Evolutionary conservation across 2,888 invertebrate species (phyloP), one percentile per base, ranked within the genome.

Genomic region (Apodemia duryi): DNA sequence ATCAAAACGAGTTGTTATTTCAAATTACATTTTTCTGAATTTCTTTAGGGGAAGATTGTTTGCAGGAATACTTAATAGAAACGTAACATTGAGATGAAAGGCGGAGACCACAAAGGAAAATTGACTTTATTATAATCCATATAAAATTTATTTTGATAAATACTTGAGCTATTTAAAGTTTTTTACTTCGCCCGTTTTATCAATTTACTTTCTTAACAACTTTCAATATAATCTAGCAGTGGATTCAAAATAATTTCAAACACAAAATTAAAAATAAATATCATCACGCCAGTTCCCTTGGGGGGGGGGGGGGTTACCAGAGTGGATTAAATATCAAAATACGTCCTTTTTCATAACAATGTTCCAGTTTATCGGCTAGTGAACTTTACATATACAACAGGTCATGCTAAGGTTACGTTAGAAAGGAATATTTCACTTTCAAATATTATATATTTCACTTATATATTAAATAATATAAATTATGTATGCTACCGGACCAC

Each of bases 11-110:
- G 75, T 83, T 86, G 85, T 85, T 86, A 80, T 86, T 83, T 73
- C 80, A 84, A 86, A 86, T 86, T 85, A 84, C 80, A 78, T 84
- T 83, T 85, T 84, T 82, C 74, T 75, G 78, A 81, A 80, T 81
- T 77, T 78, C 77, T 77, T 79, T 75, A 75, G 77, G 79, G 78
- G 77, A 73, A 77, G 73, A 73, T 76, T 82, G 82, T 85, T 84
- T 82, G 79, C 76, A 69, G 75, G 77, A 77, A 75, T 77, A 74
- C 78, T 77, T 86, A 85, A 86, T 84, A 82, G 81, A 85, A 43
- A 43, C 10, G 43, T 43, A 86, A 81, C 81, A 81, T 78, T 77
- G 72, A 68, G 71, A 74, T 72, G 75, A 75, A 77, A 66, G 62
- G 63, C 61, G 21, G 10, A 1, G 2, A 7, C 0, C 13, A 6